phyloP scores from a whole-genome alignment of 2,113 vertebrate genomes.

The Salvelinus sp. region DNA sequence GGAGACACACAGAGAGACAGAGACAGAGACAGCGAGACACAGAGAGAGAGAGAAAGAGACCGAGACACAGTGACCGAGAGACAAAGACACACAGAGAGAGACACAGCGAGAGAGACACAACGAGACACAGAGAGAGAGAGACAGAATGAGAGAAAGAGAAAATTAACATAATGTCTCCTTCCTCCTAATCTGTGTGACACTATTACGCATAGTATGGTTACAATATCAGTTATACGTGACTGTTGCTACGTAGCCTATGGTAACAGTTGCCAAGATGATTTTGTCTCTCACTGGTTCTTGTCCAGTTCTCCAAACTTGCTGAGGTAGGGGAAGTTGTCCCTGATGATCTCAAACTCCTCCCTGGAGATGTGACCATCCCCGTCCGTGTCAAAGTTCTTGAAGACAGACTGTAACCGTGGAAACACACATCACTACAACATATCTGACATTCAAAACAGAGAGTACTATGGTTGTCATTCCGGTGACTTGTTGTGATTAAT shows the following conservation, averaged over 20 bases:
- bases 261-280: background rate
- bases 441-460: background rate
- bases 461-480: background rate
- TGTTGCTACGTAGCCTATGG: background rate
- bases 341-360: conserved; percentile 89
- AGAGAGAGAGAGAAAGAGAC: too few relatives aligned
- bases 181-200: too few relatives aligned
- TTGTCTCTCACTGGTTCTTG: conserved; percentile 85
- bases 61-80: too few relatives aligned
- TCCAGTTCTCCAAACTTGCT: conserved; percentile 90
- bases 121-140: too few relatives aligned
- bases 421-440: conserved; percentile 5
- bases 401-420: conserved; percentile 78
- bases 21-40: too few relatives aligned
- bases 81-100: too few relatives aligned
- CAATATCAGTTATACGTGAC: too few relatives aligned
- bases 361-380: conserved; percentile 89
- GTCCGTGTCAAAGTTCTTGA: conserved; percentile 87
- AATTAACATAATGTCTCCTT: too few relatives aligned
- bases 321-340: conserved; percentile 91
- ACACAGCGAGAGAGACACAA: too few relatives aligned
- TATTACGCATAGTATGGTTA: too few relatives aligned
- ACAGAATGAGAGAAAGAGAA: too few relatives aligned
- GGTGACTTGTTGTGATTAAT: background rate
- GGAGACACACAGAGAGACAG: too few relatives aligned